Evolutionary conservation across 2,888 invertebrate genomes (phyloP).

Genomic region (Dryococelus australis): DNA sequence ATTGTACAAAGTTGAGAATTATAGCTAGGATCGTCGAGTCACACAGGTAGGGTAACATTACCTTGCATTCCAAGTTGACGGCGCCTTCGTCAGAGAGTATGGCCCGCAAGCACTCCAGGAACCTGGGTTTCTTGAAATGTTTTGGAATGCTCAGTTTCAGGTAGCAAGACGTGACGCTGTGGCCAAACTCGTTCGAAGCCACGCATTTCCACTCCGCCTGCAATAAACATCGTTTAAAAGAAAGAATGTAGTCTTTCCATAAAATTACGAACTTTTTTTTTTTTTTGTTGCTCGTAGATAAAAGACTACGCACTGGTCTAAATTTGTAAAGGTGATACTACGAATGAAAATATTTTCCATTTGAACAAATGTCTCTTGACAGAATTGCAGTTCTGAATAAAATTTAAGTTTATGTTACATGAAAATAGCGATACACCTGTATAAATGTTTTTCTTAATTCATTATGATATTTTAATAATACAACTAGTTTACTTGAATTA

Average conservation of each 20-base stretch:
- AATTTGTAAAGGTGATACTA: too few relatives aligned
- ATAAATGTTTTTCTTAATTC: too few relatives aligned
- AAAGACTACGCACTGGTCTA: too few relatives aligned
- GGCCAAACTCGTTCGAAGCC: conserved; percentile 87
- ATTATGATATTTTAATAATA: too few relatives aligned
- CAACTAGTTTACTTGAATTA: too few relatives aligned
- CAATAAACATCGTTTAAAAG: conserved; percentile 25
- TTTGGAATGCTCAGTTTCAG: conserved; percentile 84
- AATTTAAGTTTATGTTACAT: too few relatives aligned
- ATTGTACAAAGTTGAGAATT: too few relatives aligned
- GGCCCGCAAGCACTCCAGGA: conserved; percentile 84
- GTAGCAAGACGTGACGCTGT: conserved; percentile 87
- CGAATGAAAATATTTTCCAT: too few relatives aligned
- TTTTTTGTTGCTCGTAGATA: background rate
- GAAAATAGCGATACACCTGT: too few relatives aligned
- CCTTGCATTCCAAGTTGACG: conserved; percentile 89
- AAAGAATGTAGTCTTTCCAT: background rate
- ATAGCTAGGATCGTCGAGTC: too few relatives aligned
- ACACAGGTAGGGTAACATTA: conserved; percentile 41
- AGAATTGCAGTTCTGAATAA: too few relatives aligned
- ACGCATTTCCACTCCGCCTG: conserved; percentile 91
- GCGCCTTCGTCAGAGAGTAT: conserved; percentile 88
- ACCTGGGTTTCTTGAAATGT: conserved; percentile 88
- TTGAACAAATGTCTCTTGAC: too few relatives aligned
- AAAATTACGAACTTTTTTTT: background rate